Evolutionary conservation across 2,113 vertebrate species (phyloP).

Genomic region (Chaetura pelagica): DNA sequence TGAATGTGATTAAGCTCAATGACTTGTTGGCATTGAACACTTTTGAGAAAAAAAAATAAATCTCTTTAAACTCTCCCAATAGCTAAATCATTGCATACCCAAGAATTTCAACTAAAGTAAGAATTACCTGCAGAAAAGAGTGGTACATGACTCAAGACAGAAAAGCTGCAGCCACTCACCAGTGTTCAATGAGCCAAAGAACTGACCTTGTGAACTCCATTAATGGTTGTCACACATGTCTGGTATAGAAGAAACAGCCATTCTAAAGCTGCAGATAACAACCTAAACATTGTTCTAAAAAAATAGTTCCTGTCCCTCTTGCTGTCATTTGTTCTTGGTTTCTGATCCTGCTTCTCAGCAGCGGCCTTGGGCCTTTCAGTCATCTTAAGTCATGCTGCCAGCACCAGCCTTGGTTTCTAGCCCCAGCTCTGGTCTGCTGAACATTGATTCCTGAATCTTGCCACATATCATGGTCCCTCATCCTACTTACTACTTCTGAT

Average conservation of each 20-base stretch:
- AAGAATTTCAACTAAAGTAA: neutral
- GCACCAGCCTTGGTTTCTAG: neutral
- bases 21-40: neutral
- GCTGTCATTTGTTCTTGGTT: neutral
- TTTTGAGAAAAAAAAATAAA: fast-evolving
- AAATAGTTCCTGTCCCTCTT: neutral
- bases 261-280: neutral
- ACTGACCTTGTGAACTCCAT: neutral
- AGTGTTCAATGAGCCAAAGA: neutral
- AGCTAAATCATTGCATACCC: neutral
- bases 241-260: neutral
- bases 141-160: neutral
- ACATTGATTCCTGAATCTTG: neutral
- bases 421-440: neutral
- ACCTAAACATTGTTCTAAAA: neutral
- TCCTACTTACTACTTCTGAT: neutral
- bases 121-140: neutral
- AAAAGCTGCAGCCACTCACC: neutral
- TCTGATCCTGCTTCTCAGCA: neutral
- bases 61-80: neutral
- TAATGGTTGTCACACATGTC: neutral
- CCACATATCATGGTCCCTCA: fast-evolving
- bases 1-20: neutral
- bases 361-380: neutral
- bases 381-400: neutral